Evolutionary conservation across 2,888 invertebrate genomes (phyloP), one percentile per base, ranked within the genome.

Genomic region (Lordiphosa andalusiaca): DNA sequence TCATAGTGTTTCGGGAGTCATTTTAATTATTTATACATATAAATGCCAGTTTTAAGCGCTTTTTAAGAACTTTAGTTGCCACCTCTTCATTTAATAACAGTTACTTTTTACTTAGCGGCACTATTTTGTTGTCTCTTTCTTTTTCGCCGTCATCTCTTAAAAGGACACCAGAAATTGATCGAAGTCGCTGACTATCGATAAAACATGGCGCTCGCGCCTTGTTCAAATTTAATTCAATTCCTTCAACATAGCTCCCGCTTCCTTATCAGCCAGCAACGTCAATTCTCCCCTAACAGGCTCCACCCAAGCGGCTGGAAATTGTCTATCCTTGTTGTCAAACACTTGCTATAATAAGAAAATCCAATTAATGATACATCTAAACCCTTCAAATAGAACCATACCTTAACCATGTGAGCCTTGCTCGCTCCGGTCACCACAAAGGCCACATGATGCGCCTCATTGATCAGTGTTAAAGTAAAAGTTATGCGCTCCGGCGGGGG

Each of bases 401-500:
- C 97, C 91, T 96, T 94, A 0, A 97, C 91, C 90, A 96, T 94
- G n/a, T 93, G 94, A 3, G 97, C 96, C 89, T 99, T 99, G 12
- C 93, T 93, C 10, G 92, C 92, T 0, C 99, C 99, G 54, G 94
- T 93, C 36, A 94, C 92, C 19, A 96, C 94, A 90, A 98, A 98
- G 56, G 96, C 92, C 80, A 95, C 95, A 85, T 92, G 92, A 68
- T 91, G 92, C 0, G 98, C 95, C 86, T 94, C 94, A 87, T 98
- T 98, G 35, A 99, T 93, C 9, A 97, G 93, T 0, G 96, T 96
- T 70, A 95, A 94, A 0, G 99, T 98, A 76, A 99, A 91, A 0
- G 99, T 99, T 6, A 99, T 93, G 59, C 99, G 92, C 42, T 92
- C 91, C 0, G 96, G 94, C 0, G 99, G 99, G 13, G 98, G 98